These are phyloP conservation scores for Epistrophe eligans DNA, from an alignment of 2,888 invertebrate species.

Conservation along the genomic window DNA sequence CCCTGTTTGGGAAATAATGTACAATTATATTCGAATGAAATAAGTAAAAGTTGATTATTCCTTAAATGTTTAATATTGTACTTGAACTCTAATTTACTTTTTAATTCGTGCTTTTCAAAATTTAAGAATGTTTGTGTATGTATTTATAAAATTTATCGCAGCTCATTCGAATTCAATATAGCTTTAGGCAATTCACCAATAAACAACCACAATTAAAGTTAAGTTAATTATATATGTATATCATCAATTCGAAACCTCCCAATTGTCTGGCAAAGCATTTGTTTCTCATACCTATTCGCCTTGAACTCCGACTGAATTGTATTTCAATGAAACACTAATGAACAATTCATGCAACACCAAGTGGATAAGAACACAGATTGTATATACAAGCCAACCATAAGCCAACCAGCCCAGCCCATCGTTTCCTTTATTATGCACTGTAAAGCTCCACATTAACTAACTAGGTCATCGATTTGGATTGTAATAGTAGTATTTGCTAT, in stretches of 20 bases:
- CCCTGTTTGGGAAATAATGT: too few species aligned
- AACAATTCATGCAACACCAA: conserved; percentile 46
- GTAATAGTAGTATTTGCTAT: conserved; percentile 30
- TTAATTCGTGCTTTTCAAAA: not conserved
- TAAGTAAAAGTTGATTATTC: not conserved
- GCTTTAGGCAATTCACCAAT: not conserved
- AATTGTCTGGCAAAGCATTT: conserved; percentile 32
- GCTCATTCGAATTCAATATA: not conserved
- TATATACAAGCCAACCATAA: not conserved
- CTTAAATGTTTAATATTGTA: not conserved
- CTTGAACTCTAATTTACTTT: not conserved
- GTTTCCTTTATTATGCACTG: conserved; percentile 25
- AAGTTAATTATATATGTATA: conserved; percentile 47
- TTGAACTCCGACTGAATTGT: not conserved
- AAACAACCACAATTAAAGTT: conserved; percentile 46
- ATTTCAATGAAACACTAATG: conserved; percentile 44
- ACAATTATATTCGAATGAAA: too few species aligned
- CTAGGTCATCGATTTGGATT: conserved; percentile 60
- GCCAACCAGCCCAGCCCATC: not conserved
- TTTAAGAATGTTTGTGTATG: not conserved
- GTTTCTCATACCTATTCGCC: conserved; percentile 2
- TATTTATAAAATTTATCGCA: not conserved
- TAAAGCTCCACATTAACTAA: conserved; percentile 32
- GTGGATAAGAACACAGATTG: conserved; percentile 32
- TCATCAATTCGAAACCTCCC: not conserved